phyloP scores from a whole-genome alignment of 2,797 vertebrate genomes.

The Thunnus albacares region DNA sequence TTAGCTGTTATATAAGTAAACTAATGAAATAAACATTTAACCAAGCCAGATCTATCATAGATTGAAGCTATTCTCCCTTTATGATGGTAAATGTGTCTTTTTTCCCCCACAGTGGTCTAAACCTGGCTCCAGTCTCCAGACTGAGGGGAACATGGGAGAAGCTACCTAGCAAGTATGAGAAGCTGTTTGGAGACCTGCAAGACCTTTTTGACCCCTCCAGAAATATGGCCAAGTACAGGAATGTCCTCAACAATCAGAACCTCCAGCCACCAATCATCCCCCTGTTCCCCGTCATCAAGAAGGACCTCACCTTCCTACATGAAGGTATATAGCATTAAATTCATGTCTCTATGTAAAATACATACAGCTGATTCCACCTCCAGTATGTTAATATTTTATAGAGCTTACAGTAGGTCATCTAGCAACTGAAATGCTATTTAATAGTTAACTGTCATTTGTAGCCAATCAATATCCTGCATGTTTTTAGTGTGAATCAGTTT shows the following conservation, averaged over 20 bases:
- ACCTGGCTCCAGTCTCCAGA: slow-evolving; percentile 96
- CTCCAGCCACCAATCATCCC: slow-evolving; percentile 98
- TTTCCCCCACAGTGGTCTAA: slow-evolving; percentile 89
- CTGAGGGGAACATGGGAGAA: slow-evolving; percentile 98
- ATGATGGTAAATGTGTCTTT: not conserved
- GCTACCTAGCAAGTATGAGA: slow-evolving; percentile 98
- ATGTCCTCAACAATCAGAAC: slow-evolving; percentile 98
- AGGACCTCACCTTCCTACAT: slow-evolving; percentile 98
- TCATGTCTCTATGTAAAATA: not conserved
- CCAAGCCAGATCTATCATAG: not conserved
- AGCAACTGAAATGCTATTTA: not conserved
- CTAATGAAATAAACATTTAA: not conserved
- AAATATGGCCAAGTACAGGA: slow-evolving; percentile 99
- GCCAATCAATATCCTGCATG: too few species aligned
- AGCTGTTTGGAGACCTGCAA: slow-evolving; percentile 98
- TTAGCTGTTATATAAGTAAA: not conserved
- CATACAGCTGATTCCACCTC: not conserved
- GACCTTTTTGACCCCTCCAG: slow-evolving; percentile 98
- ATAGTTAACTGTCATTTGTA: too few species aligned
- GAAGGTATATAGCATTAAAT: slow-evolving; percentile 88
- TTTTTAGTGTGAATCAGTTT: not conserved
- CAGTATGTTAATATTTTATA: not conserved
- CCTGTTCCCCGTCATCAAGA: slow-evolving; percentile 99
- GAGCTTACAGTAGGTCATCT: not conserved
- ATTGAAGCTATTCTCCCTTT: not conserved